These are phyloP conservation scores for Thalassarche chlororhynchos DNA, from an alignment of 2,113 vertebrate genomes.

Conservation along the genomic window DNA sequence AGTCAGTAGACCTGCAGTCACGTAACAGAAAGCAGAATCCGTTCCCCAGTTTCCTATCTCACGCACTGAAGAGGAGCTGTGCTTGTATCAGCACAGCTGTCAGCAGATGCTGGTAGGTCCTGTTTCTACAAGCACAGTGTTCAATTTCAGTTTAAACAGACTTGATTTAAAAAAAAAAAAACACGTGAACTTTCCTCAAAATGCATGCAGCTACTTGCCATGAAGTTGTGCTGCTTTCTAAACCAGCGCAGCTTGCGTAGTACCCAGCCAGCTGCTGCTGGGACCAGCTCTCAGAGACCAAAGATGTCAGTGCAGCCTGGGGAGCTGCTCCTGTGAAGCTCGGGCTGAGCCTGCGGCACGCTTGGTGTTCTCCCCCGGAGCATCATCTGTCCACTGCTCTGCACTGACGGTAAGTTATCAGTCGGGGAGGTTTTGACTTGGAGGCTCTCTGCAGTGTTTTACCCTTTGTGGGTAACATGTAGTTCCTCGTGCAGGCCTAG, in stretches of 20 bases:
- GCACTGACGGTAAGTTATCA: background rate
- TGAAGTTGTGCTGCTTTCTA: background rate
- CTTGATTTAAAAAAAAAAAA: background rate
- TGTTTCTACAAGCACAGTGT: background rate
- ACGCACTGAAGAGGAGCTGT: background rate
- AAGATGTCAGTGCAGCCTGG: background rate
- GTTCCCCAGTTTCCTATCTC: background rate
- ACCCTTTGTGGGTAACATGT: background rate
- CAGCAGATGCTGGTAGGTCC: conserved; percentile 14
- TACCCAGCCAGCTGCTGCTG: background rate
- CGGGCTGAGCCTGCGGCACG: rapidly evolving
- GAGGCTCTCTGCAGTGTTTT: background rate
- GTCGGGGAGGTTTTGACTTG: background rate
- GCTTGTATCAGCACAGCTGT: background rate
- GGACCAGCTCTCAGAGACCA: too few species aligned
- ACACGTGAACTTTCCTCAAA: background rate
- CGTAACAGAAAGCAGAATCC: background rate
- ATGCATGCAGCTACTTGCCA: background rate
- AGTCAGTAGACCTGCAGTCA: background rate
- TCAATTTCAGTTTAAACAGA: background rate
- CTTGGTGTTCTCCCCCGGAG: background rate
- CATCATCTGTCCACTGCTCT: background rate
- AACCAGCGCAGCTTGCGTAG: background rate
- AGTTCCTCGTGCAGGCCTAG: background rate
- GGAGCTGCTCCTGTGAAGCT: background rate